Evolutionary conservation across 1,140 invertebrate genomes (phyloP).

Genomic region (Drosophila simulans): DNA sequence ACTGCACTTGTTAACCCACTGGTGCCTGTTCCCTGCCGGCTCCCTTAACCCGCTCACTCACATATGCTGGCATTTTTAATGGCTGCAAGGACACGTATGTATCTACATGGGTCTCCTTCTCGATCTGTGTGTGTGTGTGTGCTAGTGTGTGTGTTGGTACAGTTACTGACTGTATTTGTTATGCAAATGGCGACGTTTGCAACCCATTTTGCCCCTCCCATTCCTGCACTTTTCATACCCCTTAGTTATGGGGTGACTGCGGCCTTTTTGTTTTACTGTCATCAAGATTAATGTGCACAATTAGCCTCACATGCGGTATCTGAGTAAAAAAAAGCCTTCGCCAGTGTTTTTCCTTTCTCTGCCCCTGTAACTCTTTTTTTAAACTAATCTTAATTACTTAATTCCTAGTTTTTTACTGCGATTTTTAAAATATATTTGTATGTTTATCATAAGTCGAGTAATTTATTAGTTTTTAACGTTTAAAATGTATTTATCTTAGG

Average conservation of each 20-base stretch:
- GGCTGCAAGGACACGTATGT: conserved; percentile 70
- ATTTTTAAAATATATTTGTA: not conserved
- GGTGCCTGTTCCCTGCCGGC: conserved; percentile 24
- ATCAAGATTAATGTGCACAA: conserved; percentile 5
- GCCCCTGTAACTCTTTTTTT: too few relatives aligned
- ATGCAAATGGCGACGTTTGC: conserved; percentile 77
- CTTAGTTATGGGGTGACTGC: conserved; percentile 3
- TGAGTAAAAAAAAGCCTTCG: not conserved
- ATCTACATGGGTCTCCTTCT: conserved; percentile 25
- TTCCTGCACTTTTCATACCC: conserved; percentile 33
- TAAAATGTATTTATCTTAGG: too few relatives aligned
- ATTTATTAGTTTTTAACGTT: too few relatives aligned
- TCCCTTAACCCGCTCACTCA: conserved; percentile 11
- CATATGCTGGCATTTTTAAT: conserved; percentile 77
- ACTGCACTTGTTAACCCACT: conserved; percentile 62
- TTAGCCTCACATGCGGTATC: not conserved
- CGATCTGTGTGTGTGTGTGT: not conserved
- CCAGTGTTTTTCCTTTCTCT: not conserved
- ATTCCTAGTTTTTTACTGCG: not conserved
- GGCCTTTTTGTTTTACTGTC: not conserved
- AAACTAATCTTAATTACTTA: not conserved
- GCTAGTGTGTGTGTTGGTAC: conserved; percentile 55
- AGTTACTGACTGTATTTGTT: conserved; percentile 79
- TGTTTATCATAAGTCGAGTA: not conserved
- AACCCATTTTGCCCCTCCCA: conserved; percentile 31